Base-by-base conservation (phyloP, 1,140 invertebrate genomes). In the Artemia franciscana region DNA sequence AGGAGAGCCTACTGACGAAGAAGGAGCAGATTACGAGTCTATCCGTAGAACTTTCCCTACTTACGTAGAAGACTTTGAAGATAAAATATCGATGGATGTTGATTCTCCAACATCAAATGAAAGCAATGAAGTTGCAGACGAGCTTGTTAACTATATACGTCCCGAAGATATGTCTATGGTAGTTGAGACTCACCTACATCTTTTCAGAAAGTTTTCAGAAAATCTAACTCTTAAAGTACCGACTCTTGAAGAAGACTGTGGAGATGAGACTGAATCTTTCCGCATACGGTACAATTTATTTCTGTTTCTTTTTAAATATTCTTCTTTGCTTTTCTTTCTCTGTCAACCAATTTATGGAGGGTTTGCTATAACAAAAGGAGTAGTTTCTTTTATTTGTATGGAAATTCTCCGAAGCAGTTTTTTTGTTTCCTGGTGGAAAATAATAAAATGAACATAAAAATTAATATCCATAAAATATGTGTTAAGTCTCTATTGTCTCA, bases 11-110 rank as follows among this genome's bases (percentile, higher is more conserved):
- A 58, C 5, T 24, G 62, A 63, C 7, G 62, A 51, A 7, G 62
- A 59, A 26, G 58, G 26, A 24, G 60, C 56, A 21, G 57, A 58
- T 18, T 30, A 61, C 57, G 51, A 61, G 57, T 59, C 59, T 15
- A 9, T 62, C 24, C 39, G 60, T 15, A 39, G 61, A 58, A 60
- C 58, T 24, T 64, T 64, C 60, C 63, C 63, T 39, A 61, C 63
- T 4, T 64, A 64, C 39, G 57, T 57, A 9, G 26, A 24, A 5
- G 60, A 62, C 7, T 64, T 64, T 24, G 28, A 64, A 24, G 39
- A 57, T 24, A 57, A 58, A 12, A n/a, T n/a, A n/a, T 26, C 12
- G 15, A 28, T 30, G 15, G 18, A 60, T 21, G 60, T 9, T 27
- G 60, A 28, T 18, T 5, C 59, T 5, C 24, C 28, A 24, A 60